These are phyloP conservation scores for Serilophus lunatus DNA, from an alignment of 2,113 vertebrate genomes.

Conservation along the genomic window DNA sequence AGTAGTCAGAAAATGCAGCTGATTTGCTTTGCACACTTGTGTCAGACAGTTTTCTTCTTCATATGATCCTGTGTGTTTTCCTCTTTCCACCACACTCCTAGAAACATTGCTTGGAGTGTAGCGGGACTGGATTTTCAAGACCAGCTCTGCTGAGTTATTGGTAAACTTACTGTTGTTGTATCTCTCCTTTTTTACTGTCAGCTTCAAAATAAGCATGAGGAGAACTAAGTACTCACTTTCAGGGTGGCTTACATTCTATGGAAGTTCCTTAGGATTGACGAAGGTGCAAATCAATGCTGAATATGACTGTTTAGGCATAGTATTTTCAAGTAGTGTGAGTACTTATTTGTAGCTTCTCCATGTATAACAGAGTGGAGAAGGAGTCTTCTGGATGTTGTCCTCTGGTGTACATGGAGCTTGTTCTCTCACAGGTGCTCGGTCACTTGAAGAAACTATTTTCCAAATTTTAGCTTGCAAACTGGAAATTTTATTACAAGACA, in stretches of 20 bases:
- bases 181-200: background rate
- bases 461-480: background rate
- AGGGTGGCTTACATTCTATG: background rate
- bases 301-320: background rate
- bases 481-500: background rate
- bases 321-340: background rate
- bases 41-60: background rate
- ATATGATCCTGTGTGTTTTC: accelerated
- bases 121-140: background rate
- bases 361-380: background rate
- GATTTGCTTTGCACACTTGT: background rate
- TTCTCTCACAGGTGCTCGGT: background rate
- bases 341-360: background rate
- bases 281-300: background rate
- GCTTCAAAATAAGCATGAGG: background rate
- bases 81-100: background rate
- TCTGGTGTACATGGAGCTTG: background rate
- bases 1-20: background rate
- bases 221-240: background rate
- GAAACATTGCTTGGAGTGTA: background rate
- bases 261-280: background rate
- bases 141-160: background rate
- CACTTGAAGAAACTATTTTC: background rate
- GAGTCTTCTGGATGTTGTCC: background rate
- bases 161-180: background rate